Conservation (phyloP, 2,888 invertebrate species). For the Pollenia amentaria region DNA sequence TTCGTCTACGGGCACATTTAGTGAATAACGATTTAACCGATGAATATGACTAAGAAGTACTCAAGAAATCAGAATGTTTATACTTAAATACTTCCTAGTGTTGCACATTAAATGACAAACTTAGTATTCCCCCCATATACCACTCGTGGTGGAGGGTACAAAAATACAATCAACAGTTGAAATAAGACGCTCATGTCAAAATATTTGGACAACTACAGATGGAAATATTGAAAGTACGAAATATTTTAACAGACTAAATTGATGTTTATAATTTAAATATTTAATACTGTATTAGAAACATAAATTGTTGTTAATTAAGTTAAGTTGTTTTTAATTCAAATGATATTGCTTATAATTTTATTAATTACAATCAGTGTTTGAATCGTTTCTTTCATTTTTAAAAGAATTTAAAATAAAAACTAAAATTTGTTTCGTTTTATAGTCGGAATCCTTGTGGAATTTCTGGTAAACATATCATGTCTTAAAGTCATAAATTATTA, state of each 20-base stretch:
- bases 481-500: conserved; percentile 80
- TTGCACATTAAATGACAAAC: too few relatives aligned
- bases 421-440: neutral
- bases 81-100: too few relatives aligned
- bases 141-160: too few relatives aligned
- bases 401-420: neutral
- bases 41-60: too few relatives aligned
- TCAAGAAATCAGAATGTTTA: too few relatives aligned
- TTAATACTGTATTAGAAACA: neutral
- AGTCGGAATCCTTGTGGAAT: conserved; percentile 51
- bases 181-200: too few relatives aligned
- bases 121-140: too few relatives aligned
- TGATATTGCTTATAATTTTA: neutral
- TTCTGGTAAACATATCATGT: conserved; percentile 72
- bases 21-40: too few relatives aligned
- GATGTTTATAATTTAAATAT: neutral
- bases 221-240: too few relatives aligned
- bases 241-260: neutral
- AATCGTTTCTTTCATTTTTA: neutral
- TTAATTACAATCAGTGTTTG: neutral
- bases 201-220: too few relatives aligned
- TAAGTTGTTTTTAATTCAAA: neutral
- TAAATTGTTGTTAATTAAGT: neutral
- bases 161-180: too few relatives aligned
- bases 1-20: too few relatives aligned